These are phyloP conservation scores for Halesus radiatus DNA, from an alignment of 1,140 invertebrate species.

Conservation along the genomic window DNA sequence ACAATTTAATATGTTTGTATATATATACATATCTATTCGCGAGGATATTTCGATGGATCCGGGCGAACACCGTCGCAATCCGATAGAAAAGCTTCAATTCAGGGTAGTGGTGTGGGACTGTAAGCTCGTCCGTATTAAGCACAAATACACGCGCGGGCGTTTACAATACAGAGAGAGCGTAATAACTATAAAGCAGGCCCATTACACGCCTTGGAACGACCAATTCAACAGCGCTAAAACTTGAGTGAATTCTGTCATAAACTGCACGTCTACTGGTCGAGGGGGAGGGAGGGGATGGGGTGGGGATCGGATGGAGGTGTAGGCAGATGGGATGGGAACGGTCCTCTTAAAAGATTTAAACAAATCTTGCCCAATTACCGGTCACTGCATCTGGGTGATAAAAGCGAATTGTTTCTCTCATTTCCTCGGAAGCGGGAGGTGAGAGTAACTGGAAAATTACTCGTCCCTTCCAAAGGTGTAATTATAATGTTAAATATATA, in stretches of 20 bases:
- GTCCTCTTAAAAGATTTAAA: slow-evolving; percentile 55
- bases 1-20: not conserved
- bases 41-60: slow-evolving; percentile 18
- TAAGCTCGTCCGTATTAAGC: not conserved
- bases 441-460: too few species aligned
- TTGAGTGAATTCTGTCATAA: slow-evolving; percentile 59
- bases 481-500: too few species aligned
- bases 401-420: slow-evolving; percentile 42
- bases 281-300: not conserved
- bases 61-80: slow-evolving; percentile 9
- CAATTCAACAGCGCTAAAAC: slow-evolving; percentile 58
- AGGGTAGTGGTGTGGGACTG: not conserved
- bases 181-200: slow-evolving; percentile 58
- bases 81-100: slow-evolving; percentile 7
- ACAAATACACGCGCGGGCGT: slow-evolving; percentile 6
- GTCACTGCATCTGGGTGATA: slow-evolving; percentile 51
- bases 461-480: too few species aligned
- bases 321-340: slow-evolving; percentile 21
- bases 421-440: too few species aligned
- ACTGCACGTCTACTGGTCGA: slow-evolving; percentile 51
- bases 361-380: slow-evolving; percentile 51
- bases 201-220: slow-evolving; percentile 58
- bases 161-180: slow-evolving; percentile 49
- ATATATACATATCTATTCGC: slow-evolving; percentile 1
- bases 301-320: not conserved